Evolutionary conservation across 1,140 invertebrate species (phyloP), one percentile per base, ranked within the genome.

Genomic region (Holotrichia oblita): DNA sequence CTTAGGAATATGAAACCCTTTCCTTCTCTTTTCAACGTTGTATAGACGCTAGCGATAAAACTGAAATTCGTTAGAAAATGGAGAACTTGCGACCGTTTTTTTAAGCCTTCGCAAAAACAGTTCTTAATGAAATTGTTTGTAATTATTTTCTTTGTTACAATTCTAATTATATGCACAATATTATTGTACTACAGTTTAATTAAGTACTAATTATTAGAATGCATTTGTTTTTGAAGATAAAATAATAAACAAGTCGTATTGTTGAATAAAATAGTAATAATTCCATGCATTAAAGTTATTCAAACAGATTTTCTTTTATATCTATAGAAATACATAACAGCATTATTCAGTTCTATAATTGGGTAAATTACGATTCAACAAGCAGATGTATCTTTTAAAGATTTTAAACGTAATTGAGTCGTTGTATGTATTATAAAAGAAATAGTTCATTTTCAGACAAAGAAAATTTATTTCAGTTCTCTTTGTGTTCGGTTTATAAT

Each of bases 1-100:
- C 34, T 74, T 74, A 74, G 40, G 73, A 74, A 74, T 74, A 74
- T 74, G 73, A 74, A 74, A 74, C 34, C 73, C 73, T 69, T 69
- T 69, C 61, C 73, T 44, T 74, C 41, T 74, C 73, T 44, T 74
- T 74, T 74, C 40, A 74, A 74, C 73, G 41, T 14, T 74, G 73
- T 69, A 69, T 20, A 69, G 61, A 69, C 61, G 61, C 22, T 20
- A 69, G 61, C 61, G 61, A 34, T 69, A 69, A 69, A 69, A 69
- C 61, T 9, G 12, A 69, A 69, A 69, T 69, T 69, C 61, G 61
- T 24, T 69, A 27, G 61, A 34, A 69, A 69, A 69, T 22, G 20
- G 22, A 27, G 22, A 69, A 69, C 22, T 69, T 69, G 10, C n/a
- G n/a, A 48, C n/a, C 27, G 27, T 34, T 34, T 34, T n/a, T n/a